phyloP scores from a whole-genome alignment of 1,140 invertebrate genomes.

The Euschistus heros region DNA sequence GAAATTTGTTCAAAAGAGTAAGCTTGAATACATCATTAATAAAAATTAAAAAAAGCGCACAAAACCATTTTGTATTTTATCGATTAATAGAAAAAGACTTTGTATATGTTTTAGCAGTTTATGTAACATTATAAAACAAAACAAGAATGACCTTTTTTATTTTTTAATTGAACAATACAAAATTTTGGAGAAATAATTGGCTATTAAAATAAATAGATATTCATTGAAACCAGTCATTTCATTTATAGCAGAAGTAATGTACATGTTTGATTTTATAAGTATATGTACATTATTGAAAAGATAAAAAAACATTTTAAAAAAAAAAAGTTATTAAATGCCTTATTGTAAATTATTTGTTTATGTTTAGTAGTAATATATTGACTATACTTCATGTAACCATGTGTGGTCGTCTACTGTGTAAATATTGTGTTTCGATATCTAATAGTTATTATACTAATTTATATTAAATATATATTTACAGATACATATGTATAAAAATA shows the following conservation, averaged over 20 bases:
- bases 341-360: conserved; percentile 20
- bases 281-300: background rate
- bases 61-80: too few species aligned
- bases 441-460: background rate
- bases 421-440: conserved; percentile 12
- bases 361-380: background rate
- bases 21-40: too few species aligned
- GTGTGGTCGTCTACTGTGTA: conserved; percentile 20
- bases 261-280: background rate
- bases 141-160: conserved; percentile 6
- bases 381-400: conserved; percentile 1
- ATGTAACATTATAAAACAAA: too few species aligned
- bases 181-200: background rate
- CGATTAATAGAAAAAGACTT: too few species aligned
- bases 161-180: background rate
- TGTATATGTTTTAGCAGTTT: too few species aligned
- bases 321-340: conserved; percentile 22
- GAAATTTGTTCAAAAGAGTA: too few species aligned
- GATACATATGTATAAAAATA: background rate
- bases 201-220: background rate
- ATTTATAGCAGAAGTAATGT: background rate
- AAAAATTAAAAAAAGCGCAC: too few species aligned
- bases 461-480: conserved; percentile 8
- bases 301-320: background rate
- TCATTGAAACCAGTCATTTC: background rate